Conservation (phyloP, 1,140 invertebrate species). For the Microplitis mediator region DNA sequence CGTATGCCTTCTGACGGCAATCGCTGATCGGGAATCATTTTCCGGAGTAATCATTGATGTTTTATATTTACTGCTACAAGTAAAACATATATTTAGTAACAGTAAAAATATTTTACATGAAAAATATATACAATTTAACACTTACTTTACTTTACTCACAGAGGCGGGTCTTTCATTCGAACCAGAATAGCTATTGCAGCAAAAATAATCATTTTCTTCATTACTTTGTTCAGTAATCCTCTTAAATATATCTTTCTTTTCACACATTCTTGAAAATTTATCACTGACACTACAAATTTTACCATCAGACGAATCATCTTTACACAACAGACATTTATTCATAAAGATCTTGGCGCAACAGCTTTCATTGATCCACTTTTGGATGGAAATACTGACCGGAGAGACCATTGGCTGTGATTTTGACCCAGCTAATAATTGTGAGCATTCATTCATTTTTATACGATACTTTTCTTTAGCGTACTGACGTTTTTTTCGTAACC, state of each 20-base stretch:
- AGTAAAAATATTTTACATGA: neutral
- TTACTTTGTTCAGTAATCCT: neutral
- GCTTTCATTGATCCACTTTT: slow-evolving; percentile 59
- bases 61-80: slow-evolving; percentile 41
- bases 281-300: slow-evolving; percentile 36
- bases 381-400: slow-evolving; percentile 39
- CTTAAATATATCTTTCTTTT: slow-evolving; percentile 48
- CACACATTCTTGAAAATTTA: slow-evolving; percentile 41
- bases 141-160: neutral
- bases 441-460: slow-evolving; percentile 39
- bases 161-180: neutral
- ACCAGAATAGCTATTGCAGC: slow-evolving; percentile 8
- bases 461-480: slow-evolving; percentile 37
- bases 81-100: neutral
- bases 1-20: slow-evolving; percentile 33
- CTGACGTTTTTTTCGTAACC: slow-evolving; percentile 39
- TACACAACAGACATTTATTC: slow-evolving; percentile 54
- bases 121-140: slow-evolving; percentile 17
- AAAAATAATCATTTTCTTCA: neutral
- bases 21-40: slow-evolving; percentile 64
- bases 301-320: slow-evolving; percentile 27
- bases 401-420: slow-evolving; percentile 28
- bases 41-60: slow-evolving; percentile 57
- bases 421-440: slow-evolving; percentile 35
- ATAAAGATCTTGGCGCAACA: slow-evolving; percentile 53